phyloP scores from a whole-genome alignment of 2,113 vertebrate genomes.

The western clawed frog (Xenopus tropicalis) region DNA sequence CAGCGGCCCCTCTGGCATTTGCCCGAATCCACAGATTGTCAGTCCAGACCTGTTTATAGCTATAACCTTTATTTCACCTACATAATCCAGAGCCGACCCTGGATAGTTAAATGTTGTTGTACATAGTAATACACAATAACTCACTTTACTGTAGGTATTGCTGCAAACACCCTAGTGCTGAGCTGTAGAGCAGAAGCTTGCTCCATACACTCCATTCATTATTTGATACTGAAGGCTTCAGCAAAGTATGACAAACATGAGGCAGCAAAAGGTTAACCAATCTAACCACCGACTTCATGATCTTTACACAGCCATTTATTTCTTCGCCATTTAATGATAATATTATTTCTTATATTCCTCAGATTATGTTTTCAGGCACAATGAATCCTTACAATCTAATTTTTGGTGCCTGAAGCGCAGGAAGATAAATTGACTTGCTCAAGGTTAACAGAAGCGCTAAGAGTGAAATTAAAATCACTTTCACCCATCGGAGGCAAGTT shows the following conservation, averaged over 20 bases:
- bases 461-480: not conserved
- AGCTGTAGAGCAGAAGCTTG: too few relatives aligned
- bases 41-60: too few relatives aligned
- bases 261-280: not conserved
- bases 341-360: slow-evolving; percentile 18
- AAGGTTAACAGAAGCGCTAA: slow-evolving; percentile 15
- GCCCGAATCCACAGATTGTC: too few relatives aligned
- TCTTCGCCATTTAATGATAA: slow-evolving; percentile 9
- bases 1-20: too few relatives aligned
- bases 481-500: not conserved
- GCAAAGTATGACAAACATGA: not conserved
- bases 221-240: not conserved
- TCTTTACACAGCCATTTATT: slow-evolving; percentile 15
- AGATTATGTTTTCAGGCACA: slow-evolving; percentile 15
- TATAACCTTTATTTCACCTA: too few relatives aligned
- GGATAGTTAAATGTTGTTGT: too few relatives aligned
- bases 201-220: too few relatives aligned
- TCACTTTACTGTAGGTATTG: too few relatives aligned
- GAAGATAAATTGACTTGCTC: slow-evolving; percentile 20
- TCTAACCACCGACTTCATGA: not conserved
- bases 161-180: too few relatives aligned
- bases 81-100: too few relatives aligned
- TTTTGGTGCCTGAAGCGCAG: slow-evolving; percentile 19
- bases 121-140: too few relatives aligned
- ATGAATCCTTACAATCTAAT: slow-evolving; percentile 22